Base-by-base conservation (phyloP, 2,888 invertebrate species). In the Pomacea canaliculata region DNA sequence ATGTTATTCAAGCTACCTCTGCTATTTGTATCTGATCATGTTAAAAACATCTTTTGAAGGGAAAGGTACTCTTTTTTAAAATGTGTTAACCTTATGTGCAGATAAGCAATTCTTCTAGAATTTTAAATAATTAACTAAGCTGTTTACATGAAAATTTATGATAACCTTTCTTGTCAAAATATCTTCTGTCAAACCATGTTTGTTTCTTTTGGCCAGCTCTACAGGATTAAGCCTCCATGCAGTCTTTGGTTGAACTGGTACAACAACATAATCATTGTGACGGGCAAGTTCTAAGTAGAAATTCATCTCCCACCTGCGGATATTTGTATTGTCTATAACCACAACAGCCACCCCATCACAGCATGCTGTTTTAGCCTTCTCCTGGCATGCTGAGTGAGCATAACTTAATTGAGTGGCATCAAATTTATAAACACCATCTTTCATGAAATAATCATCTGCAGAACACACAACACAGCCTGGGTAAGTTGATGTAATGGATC, bases 301-400 rank as follows among this genome's bases (percentile, higher is more conserved):
- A 23, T 85, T 82, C 84, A 89, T 87, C 79, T 91, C 89, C 90
- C 91, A 90, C 56, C 82, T 79, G 56, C 81, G 82, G 7, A 91
- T 84, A 79, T 91, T 89, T 62, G 91, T 90, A 83, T 91, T 91
- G 83, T 91, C 91, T 66, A 91, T 88, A 27, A 91, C 82, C 7
- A 91, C 82, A 1, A 87, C 82, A 8, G 79, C 82, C 7, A 56
- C 78, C 0, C 82, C 82, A 37, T 80, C 80, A n/a, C 80, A 71
- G 77, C 89, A 89, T 2, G 86, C 85, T 9, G 78, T 73, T 23
- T 79, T 73, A 0, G 90, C 90, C 59, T 83, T 86, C 13, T 81
- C 37, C 71, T 89, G 87, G 78, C 90, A 91, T 51, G 76, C 72
- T 60, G 82, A 77, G 77, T 91, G 91, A 23, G 90, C 91, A 19